These are phyloP conservation scores for Acropora tenuis DNA, from an alignment of 64 coral and sea anemone genomes.

Conservation along the genomic window DNA sequence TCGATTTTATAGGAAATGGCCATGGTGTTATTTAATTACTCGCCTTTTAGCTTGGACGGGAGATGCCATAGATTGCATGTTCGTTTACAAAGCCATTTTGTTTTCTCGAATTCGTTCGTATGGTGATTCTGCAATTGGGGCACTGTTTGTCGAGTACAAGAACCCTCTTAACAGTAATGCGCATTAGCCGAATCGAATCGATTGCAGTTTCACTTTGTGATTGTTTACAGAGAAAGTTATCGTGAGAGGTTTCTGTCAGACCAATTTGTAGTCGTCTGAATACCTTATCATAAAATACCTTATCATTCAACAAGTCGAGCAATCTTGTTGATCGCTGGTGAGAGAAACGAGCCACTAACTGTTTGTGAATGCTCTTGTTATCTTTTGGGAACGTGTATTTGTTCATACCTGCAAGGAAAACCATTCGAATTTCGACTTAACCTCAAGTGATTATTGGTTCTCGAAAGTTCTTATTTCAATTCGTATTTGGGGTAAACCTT, in stretches of 20 bases:
- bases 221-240: not conserved
- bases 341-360: too few relatives aligned
- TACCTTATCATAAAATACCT: not conserved
- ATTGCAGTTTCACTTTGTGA: not conserved
- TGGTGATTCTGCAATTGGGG: not conserved
- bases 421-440: not conserved
- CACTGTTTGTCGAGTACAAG: not conserved
- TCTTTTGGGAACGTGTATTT: not conserved
- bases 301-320: too few relatives aligned
- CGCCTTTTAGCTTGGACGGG: not conserved
- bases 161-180: not conserved
- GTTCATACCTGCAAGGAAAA: not conserved
- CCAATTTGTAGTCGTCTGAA: not conserved
- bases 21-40: not conserved
- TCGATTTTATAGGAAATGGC: not conserved
- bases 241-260: not conserved
- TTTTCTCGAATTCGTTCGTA: not conserved
- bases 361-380: not conserved
- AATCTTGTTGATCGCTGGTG: too few relatives aligned
- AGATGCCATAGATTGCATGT: not conserved
- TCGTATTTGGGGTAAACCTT: too few relatives aligned
- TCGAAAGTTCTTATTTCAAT: too few relatives aligned
- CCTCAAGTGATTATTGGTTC: too few relatives aligned
- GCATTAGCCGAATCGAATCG: not conserved
- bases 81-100: not conserved